Percentiles rank a stretch among this genome's conserved stretches.
phyloP scores from a whole-genome alignment of 1,140 invertebrate species.

The Drosophila sechellia region DNA sequence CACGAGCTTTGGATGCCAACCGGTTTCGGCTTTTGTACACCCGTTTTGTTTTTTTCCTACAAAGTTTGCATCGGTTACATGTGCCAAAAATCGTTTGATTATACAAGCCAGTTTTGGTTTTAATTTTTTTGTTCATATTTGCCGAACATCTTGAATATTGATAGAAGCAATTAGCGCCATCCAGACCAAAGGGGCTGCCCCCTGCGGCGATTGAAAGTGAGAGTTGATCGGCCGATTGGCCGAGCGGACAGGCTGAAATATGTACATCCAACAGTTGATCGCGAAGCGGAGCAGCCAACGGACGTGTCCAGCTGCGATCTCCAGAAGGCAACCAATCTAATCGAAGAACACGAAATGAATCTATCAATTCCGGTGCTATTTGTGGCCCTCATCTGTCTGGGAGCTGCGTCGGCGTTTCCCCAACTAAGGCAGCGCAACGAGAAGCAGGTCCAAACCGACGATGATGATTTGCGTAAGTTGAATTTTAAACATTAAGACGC shows the following conservation, averaged over 20 bases:
- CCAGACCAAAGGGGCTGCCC: constrained; percentile 41
- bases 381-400: constrained; percentile 44
- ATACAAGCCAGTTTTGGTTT: constrained; percentile 27
- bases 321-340: constrained; percentile 6
- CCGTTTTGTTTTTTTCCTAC: constrained; percentile 58
- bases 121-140: constrained; percentile 4
- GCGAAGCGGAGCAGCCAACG: constrained; percentile 37
- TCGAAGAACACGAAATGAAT: constrained; percentile 54
- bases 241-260: constrained; percentile 32
- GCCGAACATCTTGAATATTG: constrained; percentile 65
- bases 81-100: constrained; percentile 62
- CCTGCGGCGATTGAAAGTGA: constrained; percentile 67
- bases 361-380: constrained; percentile 58
- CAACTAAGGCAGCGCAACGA: constrained; percentile 69
- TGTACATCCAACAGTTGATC: constrained; percentile 54
- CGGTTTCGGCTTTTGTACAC: constrained; percentile 73
- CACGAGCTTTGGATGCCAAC: constrained; percentile 58
- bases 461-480: constrained; percentile 67
- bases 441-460: constrained; percentile 66
- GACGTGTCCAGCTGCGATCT: constrained; percentile 53
- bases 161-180: constrained; percentile 56
- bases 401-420: constrained; percentile 52
- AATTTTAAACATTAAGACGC: background rate
- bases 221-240: constrained; percentile 53
- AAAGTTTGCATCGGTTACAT: constrained; percentile 60